These are phyloP conservation scores for Hydrocynus forskahlii DNA, from an alignment of 2,797 vertebrate genomes.

Conservation along the genomic window DNA sequence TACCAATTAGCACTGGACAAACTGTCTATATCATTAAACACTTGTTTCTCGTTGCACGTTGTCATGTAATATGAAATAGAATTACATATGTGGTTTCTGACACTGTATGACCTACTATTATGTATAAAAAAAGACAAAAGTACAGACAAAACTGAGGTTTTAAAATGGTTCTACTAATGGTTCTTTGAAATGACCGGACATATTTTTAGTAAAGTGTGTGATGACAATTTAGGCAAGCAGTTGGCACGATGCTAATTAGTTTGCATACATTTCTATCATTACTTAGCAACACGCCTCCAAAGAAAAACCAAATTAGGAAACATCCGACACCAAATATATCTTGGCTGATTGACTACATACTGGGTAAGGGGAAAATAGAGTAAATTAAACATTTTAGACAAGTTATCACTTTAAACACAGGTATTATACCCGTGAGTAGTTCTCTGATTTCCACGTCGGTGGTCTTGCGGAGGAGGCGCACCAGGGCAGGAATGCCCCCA, in stretches of 20 bases:
- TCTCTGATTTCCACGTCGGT: conserved; percentile 97
- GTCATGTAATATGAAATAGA: no score
- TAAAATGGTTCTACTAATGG: no score
- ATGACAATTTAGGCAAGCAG: no score
- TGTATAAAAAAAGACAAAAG: no score
- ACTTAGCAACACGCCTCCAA: not conserved
- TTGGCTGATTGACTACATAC: not conserved
- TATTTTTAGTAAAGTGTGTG: no score
- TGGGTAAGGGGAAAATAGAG: no score
- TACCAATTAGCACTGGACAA: no score
- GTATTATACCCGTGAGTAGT: conserved; percentile 90
- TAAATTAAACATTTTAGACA: not conserved
- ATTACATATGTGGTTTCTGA: no score
- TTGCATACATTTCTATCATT: not conserved
- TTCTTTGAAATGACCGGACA: no score
- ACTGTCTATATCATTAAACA: not conserved
- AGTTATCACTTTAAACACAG: not conserved
- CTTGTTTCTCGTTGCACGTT: no score
- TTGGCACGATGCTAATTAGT: not conserved
- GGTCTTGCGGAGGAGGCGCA: conserved; percentile 94
- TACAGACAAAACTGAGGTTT: no score
- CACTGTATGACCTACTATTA: no score
- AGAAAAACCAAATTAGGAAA: not conserved
- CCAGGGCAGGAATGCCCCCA: conserved; percentile 94
- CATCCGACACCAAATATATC: not conserved